A percentile compares a stretch with the other conserved stretches of the same genome.
phyloP scores from a whole-genome alignment of 2,888 invertebrate genomes.

The Stenurella melanura region DNA sequence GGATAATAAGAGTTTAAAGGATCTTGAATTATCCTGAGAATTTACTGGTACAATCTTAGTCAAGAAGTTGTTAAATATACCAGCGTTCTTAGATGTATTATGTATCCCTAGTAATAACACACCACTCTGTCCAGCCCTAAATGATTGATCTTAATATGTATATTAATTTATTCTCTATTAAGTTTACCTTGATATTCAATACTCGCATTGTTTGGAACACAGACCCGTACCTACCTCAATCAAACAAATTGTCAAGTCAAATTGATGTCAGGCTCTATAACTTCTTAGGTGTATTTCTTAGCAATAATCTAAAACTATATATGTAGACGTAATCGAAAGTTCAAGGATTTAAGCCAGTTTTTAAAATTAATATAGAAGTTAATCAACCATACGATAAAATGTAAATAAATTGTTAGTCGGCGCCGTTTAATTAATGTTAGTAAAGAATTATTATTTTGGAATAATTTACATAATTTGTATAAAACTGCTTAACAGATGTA shows the following conservation, averaged over 20 bases:
- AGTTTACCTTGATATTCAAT: no score
- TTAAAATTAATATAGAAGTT: conserved; percentile 14
- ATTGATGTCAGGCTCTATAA: no score
- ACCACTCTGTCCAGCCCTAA: no score
- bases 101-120: no score
- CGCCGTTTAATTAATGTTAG: conserved; percentile 28
- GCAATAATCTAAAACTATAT: not conserved
- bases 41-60: no score
- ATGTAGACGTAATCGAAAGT: not conserved
- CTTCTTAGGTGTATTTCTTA: not conserved
- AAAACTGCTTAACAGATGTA: not conserved
- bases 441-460: conserved; percentile 11
- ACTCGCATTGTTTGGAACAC: no score
- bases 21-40: no score
- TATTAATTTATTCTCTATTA: no score
- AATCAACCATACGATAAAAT: not conserved
- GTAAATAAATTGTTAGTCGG: conserved; percentile 10
- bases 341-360: not conserved
- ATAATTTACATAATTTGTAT: conserved; percentile 10
- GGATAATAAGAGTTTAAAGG: no score
- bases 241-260: not conserved
- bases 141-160: no score
- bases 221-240: not conserved
- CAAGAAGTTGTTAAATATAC: no score
- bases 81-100: no score